Evolutionary conservation across 2,888 invertebrate genomes (phyloP).

Genomic region (Chrysolina oricalcia): DNA sequence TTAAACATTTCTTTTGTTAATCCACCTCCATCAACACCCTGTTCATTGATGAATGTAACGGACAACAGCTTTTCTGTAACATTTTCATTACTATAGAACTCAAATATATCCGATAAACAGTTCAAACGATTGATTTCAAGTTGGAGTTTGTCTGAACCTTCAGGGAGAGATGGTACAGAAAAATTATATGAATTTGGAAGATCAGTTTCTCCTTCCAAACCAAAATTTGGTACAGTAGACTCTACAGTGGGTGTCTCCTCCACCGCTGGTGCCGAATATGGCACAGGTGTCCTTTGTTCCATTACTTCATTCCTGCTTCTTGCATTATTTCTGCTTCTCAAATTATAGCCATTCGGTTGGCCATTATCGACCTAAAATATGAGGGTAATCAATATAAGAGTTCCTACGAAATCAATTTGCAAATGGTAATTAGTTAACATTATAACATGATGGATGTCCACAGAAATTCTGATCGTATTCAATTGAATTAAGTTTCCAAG

Average conservation of each 20-base stretch:
- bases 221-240: slow-evolving; percentile 8
- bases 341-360: neutral
- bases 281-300: neutral
- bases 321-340: slow-evolving; percentile 7
- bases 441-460: neutral
- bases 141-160: slow-evolving; percentile 1
- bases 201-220: neutral
- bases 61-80: slow-evolving; percentile 19
- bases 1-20: slow-evolving; percentile 30
- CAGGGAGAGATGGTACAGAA: neutral
- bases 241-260: neutral
- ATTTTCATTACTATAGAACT: slow-evolving; percentile 24
- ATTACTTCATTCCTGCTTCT: neutral
- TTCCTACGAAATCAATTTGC: neutral
- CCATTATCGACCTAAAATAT: neutral
- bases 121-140: slow-evolving; percentile 16
- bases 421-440: slow-evolving; percentile 1
- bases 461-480: neutral
- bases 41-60: slow-evolving; percentile 20
- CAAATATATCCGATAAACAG: slow-evolving; percentile 20
- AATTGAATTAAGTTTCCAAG: neutral
- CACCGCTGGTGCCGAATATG: neutral
- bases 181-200: neutral
- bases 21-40: slow-evolving; percentile 26
- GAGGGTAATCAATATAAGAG: neutral